Conservation (phyloP, 2,888 invertebrate genomes). For the Chironomus riparius region DNA sequence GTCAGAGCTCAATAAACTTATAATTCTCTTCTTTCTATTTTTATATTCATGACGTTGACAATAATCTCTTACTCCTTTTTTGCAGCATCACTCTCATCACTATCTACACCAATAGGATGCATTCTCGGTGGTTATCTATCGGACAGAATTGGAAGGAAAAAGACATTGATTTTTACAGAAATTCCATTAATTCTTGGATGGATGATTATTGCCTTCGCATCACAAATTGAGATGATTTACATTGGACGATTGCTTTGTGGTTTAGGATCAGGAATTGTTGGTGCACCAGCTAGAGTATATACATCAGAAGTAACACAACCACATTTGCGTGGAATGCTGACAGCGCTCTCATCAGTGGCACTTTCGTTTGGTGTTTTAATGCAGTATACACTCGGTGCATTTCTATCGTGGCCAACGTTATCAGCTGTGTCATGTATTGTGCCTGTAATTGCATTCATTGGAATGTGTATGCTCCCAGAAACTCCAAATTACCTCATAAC, state of each 20-base stretch:
- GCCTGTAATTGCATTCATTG: conserved; percentile 50
- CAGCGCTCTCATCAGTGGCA: conserved; percentile 60
- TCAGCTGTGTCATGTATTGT: conserved; percentile 54
- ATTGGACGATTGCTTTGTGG: conserved; percentile 54
- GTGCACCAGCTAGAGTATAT: conserved; percentile 60
- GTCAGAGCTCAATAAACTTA: not conserved
- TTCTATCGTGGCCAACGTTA: conserved; percentile 52
- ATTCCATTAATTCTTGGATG: conserved; percentile 61
- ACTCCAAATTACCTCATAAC: conserved; percentile 62
- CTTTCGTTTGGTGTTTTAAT: conserved; percentile 62
- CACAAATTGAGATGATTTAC: conserved; percentile 53
- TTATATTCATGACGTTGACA: not conserved
- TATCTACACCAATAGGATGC: conserved; percentile 61
- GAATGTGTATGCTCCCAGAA: conserved; percentile 58
- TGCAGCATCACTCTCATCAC: conserved; percentile 56
- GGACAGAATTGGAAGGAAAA: conserved; percentile 57
- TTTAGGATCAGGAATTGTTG: conserved; percentile 62
- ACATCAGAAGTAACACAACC: conserved; percentile 64
- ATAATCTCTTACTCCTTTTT: not conserved
- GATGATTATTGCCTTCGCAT: conserved; percentile 52
- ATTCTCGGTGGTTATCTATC: conserved; percentile 60
- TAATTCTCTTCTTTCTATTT: not conserved
- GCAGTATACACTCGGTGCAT: conserved; percentile 53
- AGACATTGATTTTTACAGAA: conserved; percentile 54
- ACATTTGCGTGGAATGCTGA: conserved; percentile 63